Percentiles rank a stretch among this genome's conserved stretches.
Evolutionary conservation across 2,888 invertebrate species (phyloP).

Genomic region (Molanna angustata): DNA sequence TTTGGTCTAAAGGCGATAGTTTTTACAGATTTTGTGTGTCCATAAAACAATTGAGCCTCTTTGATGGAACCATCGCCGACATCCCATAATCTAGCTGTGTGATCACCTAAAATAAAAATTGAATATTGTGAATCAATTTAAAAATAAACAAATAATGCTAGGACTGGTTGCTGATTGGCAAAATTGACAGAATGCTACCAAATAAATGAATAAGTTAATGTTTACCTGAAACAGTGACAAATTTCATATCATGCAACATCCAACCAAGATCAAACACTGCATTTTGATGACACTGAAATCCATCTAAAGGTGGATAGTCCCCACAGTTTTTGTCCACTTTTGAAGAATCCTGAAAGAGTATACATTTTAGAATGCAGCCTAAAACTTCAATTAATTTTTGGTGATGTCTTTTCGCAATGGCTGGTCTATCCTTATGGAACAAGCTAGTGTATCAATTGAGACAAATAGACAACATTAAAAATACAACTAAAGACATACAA

Average conservation of each 20-base stretch:
- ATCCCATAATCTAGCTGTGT: slow-evolving; percentile 79
- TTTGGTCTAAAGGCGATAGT: slow-evolving; percentile 71
- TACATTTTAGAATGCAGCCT: background rate
- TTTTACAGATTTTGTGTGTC: slow-evolving; percentile 80
- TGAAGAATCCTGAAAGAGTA: slow-evolving; percentile 50
- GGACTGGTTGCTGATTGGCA: background rate
- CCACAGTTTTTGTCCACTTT: slow-evolving; percentile 37
- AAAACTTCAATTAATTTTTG: background rate
- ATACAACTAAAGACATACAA: no score
- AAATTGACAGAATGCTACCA: no score
- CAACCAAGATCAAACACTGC: slow-evolving; percentile 89
- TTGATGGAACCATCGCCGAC: slow-evolving; percentile 53
- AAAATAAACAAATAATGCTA: background rate
- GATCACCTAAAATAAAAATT: slow-evolving; percentile 60
- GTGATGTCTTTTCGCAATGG: no score
- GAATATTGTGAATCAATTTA: background rate
- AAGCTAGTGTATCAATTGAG: no score
- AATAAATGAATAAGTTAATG: background rate
- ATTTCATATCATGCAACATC: slow-evolving; percentile 72
- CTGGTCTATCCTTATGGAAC: no score
- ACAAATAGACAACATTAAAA: no score
- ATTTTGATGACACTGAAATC: slow-evolving; percentile 71
- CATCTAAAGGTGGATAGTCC: slow-evolving; percentile 47
- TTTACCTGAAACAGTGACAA: slow-evolving; percentile 76
- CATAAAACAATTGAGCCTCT: slow-evolving; percentile 60